Evolutionary conservation across 2,797 vertebrate genomes (phyloP).

Genomic region (Streptopelia turtur): DNA sequence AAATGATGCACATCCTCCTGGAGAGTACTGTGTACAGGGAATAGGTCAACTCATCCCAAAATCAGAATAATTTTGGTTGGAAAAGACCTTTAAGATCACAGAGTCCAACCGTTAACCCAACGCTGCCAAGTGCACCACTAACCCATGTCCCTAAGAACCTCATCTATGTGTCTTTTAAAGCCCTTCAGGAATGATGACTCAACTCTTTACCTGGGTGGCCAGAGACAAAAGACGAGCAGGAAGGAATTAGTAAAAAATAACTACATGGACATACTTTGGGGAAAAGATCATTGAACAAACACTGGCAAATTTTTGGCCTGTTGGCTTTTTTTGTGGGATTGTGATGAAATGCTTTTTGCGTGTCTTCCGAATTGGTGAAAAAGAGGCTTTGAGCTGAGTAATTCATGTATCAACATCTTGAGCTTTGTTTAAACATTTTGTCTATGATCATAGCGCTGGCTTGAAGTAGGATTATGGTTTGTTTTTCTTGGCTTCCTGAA

Average conservation of each 20-base stretch:
- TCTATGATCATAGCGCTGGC: not conserved
- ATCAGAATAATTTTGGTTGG: not conserved
- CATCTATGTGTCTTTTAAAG: too few species aligned
- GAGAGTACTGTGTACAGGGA: not conserved
- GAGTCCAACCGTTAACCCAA: too few species aligned
- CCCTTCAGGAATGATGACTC: too few species aligned
- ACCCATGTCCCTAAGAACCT: too few species aligned
- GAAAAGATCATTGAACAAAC: not conserved
- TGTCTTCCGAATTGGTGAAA: not conserved
- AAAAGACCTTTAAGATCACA: too few species aligned
- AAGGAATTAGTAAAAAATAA: not conserved
- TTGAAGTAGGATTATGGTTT: conserved; percentile 31
- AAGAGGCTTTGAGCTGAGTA: not conserved
- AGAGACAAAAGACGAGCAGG: not conserved
- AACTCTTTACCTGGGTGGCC: not conserved
- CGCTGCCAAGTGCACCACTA: too few species aligned
- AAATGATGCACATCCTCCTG: fast-evolving
- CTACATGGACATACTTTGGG: fast-evolving
- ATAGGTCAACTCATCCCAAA: not conserved
- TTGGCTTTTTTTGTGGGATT: not conserved
- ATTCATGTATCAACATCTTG: not conserved
- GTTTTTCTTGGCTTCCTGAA: conserved; percentile 8
- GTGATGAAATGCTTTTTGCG: not conserved
- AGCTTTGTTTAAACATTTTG: conserved; percentile 38
- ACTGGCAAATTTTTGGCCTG: not conserved